Conservation (phyloP, 2,797 vertebrate species). For the Betta splendens region DNA sequence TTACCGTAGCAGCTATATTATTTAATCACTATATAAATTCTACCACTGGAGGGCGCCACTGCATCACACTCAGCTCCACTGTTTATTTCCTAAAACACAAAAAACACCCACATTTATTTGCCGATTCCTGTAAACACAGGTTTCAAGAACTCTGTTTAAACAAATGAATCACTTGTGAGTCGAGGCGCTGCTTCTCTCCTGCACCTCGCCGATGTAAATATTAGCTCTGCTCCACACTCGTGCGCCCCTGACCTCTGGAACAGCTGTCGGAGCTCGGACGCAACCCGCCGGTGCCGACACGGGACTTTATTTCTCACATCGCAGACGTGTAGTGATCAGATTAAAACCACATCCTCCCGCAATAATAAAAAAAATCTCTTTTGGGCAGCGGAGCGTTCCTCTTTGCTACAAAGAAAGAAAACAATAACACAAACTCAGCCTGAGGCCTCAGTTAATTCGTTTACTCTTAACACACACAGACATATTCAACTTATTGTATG, state of each 20-base stretch:
- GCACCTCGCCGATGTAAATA: background rate
- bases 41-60: constrained; percentile 58
- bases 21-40: too few species aligned
- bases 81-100: constrained; percentile 12
- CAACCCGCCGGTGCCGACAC: constrained; percentile 1
- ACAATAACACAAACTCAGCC: background rate
- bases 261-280: too few species aligned
- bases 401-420: constrained; percentile 24
- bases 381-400: background rate
- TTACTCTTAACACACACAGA: background rate
- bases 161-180: background rate
- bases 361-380: constrained; percentile 5
- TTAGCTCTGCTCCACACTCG: background rate
- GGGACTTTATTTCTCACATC: constrained; percentile 1
- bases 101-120: background rate
- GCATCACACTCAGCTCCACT: background rate
- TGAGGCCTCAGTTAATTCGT: constrained; percentile 6
- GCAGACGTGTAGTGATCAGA: constrained; percentile 4
- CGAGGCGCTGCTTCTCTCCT: background rate
- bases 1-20: background rate
- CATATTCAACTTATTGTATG: background rate
- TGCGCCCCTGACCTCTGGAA: too few species aligned
- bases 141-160: background rate
- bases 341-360: constrained; percentile 14
- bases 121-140: background rate